Percentiles rank a stretch among this genome's conserved stretches.
Conservation (phyloP, 1,140 invertebrate genomes). For the Temnothorax nylanderi region DNA sequence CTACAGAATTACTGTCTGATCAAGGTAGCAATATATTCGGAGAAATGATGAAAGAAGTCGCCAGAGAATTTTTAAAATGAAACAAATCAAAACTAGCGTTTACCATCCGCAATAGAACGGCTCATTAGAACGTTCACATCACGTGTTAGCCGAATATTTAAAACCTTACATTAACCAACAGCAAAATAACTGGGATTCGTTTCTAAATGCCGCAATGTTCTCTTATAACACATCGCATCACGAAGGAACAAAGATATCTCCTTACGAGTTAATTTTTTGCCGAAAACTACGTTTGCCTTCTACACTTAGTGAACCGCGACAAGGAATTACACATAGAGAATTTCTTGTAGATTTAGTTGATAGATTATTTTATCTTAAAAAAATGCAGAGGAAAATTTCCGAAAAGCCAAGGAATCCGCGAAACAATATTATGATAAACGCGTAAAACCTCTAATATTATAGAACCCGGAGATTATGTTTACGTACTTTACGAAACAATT, state of each 20-base stretch:
- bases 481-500: not conserved
- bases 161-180: not conserved
- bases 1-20: not conserved
- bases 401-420: not conserved
- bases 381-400: not conserved
- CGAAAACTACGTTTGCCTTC: too few species aligned
- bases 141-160: not conserved
- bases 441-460: not conserved
- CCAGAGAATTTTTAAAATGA: not conserved
- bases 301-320: not conserved
- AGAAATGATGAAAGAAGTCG: not conserved
- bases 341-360: not conserved
- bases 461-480: not conserved
- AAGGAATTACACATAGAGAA: not conserved
- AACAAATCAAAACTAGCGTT: not conserved
- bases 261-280: too few species aligned
- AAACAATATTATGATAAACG: not conserved
- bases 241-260: not conserved
- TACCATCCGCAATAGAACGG: not conserved
- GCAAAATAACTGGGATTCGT: not conserved
- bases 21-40: not conserved
- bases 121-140: not conserved
- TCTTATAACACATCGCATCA: not conserved
- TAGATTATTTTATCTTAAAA: not conserved
- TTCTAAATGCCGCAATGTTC: not conserved